Evolutionary conservation across 2,888 invertebrate genomes (phyloP).

Genomic region (Ashinkailepas kermadecensis): DNA sequence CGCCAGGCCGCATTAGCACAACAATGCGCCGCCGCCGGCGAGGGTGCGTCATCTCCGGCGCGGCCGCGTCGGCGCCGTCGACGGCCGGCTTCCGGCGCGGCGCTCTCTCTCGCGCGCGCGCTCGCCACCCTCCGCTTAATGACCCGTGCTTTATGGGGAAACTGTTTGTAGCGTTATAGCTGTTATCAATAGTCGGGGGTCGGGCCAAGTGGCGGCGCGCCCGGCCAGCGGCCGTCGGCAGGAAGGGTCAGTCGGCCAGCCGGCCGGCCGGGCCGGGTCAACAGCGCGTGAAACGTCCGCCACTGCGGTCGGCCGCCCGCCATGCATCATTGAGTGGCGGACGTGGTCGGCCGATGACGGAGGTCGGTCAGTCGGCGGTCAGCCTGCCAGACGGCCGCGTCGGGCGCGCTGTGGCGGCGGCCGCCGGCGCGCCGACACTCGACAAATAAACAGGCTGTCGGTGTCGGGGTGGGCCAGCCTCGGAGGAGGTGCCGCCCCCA

Average conservation of each 20-base stretch:
- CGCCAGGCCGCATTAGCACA: background rate
- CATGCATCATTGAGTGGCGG: background rate
- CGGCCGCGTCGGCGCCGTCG: slow-evolving; percentile 9
- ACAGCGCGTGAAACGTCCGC: slow-evolving; percentile 12
- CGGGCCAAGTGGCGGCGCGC: background rate
- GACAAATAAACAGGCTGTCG: too few relatives aligned
- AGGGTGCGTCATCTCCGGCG: slow-evolving; percentile 9
- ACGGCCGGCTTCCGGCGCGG: slow-evolving; percentile 14
- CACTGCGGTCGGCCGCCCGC: background rate
- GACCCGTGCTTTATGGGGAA: slow-evolving; percentile 21
- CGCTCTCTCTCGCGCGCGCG: background rate
- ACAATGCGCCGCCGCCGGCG: background rate
- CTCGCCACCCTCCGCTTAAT: slow-evolving; percentile 14
- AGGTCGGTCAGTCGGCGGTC: background rate
- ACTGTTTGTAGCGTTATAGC: slow-evolving; percentile 18
- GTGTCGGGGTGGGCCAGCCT: too few relatives aligned
- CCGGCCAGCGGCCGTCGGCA: background rate
- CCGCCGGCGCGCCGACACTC: too few relatives aligned
- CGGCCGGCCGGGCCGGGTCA: background rate
- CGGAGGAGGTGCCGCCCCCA: too few relatives aligned
- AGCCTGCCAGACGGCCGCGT: background rate
- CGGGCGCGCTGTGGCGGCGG: background rate
- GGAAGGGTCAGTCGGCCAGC: slow-evolving; percentile 10
- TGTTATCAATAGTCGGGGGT: slow-evolving; percentile 8
- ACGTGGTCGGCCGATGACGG: background rate